A percentile compares a stretch with the other conserved stretches of the same genome.
phyloP scores from a whole-genome alignment of 2,888 invertebrate species.

The Cyclophora punctaria region DNA sequence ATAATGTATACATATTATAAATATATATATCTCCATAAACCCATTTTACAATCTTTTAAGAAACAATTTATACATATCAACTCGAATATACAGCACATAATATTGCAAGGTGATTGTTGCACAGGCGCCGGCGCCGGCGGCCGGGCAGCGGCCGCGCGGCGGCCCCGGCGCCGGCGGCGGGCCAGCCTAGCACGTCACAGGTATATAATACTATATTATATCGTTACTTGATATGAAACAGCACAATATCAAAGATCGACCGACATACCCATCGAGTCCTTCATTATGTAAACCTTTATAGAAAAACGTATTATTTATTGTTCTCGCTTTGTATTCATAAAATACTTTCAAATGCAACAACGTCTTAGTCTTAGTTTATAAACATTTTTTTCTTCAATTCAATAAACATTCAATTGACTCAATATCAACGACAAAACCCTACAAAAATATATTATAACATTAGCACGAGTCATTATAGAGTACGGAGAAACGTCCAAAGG shows the following conservation, averaged over 20 bases:
- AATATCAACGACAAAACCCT: conserved; percentile 73
- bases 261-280: conserved; percentile 56
- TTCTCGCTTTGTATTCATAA: conserved; percentile 73
- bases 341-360: conserved; percentile 76
- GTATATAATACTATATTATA: conserved; percentile 36
- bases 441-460: conserved; percentile 73
- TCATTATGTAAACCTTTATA: conserved; percentile 69
- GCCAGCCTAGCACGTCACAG: not conserved
- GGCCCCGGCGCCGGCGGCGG: not conserved
- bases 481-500: conserved; percentile 41
- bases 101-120: conserved; percentile 8
- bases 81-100: conserved; percentile 20
- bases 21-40: conserved; percentile 16
- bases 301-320: conserved; percentile 68
- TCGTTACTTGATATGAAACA: conserved; percentile 64
- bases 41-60: conserved; percentile 44
- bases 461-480: conserved; percentile 62
- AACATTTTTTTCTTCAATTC: conserved; percentile 69
- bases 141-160: not conserved
- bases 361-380: conserved; percentile 71
- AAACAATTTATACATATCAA: conserved; percentile 31
- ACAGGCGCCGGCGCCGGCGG: conserved; percentile 6
- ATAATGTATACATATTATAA: not conserved
- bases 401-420: conserved; percentile 74
- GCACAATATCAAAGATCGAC: conserved; percentile 52